Percentiles rank a stretch among this genome's conserved stretches.
These are phyloP conservation scores for Sylvilagus bachmani DNA, from an alignment of 2,113 vertebrate species.

Conservation along the genomic window DNA sequence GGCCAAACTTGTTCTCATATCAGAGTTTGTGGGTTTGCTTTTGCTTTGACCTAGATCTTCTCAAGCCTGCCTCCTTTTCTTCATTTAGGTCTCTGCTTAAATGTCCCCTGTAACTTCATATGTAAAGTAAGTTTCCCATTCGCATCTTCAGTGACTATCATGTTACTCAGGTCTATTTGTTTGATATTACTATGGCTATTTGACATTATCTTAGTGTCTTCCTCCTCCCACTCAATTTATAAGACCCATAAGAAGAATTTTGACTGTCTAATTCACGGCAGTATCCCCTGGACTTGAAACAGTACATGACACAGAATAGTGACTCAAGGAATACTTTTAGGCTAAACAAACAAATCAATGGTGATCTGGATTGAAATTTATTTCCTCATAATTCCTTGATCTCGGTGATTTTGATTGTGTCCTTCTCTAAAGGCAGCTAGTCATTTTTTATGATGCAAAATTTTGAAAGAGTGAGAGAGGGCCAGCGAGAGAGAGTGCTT, in stretches of 20 bases:
- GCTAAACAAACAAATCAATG: not conserved
- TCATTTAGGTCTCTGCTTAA: not conserved
- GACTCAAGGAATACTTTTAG: not conserved
- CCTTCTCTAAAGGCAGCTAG: not conserved
- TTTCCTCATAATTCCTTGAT: not conserved
- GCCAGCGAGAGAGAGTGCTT: no score
- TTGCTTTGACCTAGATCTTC: not conserved
- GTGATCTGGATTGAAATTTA: not conserved
- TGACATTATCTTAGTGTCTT: not conserved
- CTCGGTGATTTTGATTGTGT: not conserved
- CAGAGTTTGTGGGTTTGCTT: not conserved
- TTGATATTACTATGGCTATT: not conserved
- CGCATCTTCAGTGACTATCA: not conserved
- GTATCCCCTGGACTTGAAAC: not conserved
- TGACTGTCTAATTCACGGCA: not conserved
- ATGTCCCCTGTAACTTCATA: not conserved
- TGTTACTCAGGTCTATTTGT: not conserved
- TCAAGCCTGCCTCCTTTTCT: not conserved
- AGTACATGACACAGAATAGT: not conserved
- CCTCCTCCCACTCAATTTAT: not conserved
- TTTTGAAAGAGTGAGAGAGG: no score
- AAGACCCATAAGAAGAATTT: not conserved
- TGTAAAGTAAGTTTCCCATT: not conserved
- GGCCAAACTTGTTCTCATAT: not conserved
- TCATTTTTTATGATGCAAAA: not conserved